A percentile compares a stretch with the other conserved stretches of the same genome.
These are phyloP conservation scores for Drosophila guanche DNA, from an alignment of 1,140 invertebrate species.

Conservation along the genomic window DNA sequence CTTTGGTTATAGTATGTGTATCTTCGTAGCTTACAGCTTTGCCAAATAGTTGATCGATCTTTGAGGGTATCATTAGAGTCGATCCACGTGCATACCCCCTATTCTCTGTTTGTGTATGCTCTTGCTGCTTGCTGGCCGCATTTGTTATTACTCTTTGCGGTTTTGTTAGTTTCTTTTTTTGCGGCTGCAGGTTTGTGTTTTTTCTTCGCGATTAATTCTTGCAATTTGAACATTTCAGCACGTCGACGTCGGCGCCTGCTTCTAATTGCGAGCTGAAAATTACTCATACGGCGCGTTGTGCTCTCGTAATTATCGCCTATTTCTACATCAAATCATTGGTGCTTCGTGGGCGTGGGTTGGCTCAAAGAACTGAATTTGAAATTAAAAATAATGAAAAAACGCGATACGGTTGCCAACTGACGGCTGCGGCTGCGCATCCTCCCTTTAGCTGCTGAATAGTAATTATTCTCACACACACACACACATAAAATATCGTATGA, in stretches of 20 bases:
- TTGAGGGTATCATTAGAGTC: constrained; percentile 1
- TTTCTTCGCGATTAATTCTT: constrained; percentile 69
- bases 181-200: constrained; percentile 22
- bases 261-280: constrained; percentile 75
- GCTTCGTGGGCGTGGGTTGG: constrained; percentile 54
- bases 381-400: constrained; percentile 4
- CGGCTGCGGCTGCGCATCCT: constrained; percentile 58
- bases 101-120: constrained; percentile 18
- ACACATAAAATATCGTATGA: neutral
- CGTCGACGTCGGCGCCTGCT: constrained; percentile 65
- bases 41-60: neutral
- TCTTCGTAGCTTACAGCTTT: neutral
- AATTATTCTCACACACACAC: constrained; percentile 47
- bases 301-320: constrained; percentile 74
- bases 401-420: constrained; percentile 56
- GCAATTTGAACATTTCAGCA: constrained; percentile 76
- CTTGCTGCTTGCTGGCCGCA: constrained; percentile 54
- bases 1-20: neutral
- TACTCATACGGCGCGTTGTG: constrained; percentile 78
- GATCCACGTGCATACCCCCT: neutral
- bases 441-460: constrained; percentile 65
- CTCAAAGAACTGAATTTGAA: constrained; percentile 31
- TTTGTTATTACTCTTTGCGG: constrained; percentile 74
- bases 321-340: constrained; percentile 50
- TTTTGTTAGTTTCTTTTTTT: constrained; percentile 38